A percentile compares a stretch with the other conserved stretches of the same genome.
phyloP scores from a whole-genome alignment of 2,797 vertebrate genomes.

The Gastrophryne carolinensis region DNA sequence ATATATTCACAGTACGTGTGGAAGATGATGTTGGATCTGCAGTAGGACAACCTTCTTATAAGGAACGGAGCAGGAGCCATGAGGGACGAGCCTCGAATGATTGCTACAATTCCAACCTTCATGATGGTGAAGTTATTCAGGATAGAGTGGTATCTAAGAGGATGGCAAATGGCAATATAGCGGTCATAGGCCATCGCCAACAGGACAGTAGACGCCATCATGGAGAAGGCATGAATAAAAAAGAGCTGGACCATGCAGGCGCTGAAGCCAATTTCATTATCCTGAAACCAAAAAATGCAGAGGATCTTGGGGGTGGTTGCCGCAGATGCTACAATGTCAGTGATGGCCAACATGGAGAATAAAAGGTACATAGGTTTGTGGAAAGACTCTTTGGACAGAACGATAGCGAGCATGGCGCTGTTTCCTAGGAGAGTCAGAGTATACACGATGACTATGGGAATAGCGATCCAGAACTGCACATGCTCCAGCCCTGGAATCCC shows the following conservation, averaged over 20 bases:
- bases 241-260: constrained; percentile 68
- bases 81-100: constrained; percentile 4
- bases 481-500: constrained; percentile 9
- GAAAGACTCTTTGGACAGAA: constrained; percentile 5
- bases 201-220: constrained; percentile 34
- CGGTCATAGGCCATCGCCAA: constrained; percentile 41
- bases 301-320: constrained; percentile 55
- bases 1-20: constrained; percentile 46
- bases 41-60: constrained; percentile 40
- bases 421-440: constrained; percentile 3
- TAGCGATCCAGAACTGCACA: constrained; percentile 14
- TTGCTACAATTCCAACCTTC: not conserved
- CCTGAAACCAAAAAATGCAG: constrained; percentile 58
- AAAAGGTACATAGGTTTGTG: constrained; percentile 33
- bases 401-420: constrained; percentile 4
- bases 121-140: not conserved
- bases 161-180: constrained; percentile 30
- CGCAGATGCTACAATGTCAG: constrained; percentile 20
- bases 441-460: constrained; percentile 3
- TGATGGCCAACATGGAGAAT: constrained; percentile 18
- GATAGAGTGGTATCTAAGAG: constrained; percentile 7
- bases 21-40: constrained; percentile 9
- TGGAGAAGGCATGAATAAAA: constrained; percentile 57
- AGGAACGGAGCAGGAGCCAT: constrained; percentile 25
- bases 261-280: constrained; percentile 57